phyloP scores from a whole-genome alignment of 2,113 vertebrate genomes.

The Alces alces region DNA sequence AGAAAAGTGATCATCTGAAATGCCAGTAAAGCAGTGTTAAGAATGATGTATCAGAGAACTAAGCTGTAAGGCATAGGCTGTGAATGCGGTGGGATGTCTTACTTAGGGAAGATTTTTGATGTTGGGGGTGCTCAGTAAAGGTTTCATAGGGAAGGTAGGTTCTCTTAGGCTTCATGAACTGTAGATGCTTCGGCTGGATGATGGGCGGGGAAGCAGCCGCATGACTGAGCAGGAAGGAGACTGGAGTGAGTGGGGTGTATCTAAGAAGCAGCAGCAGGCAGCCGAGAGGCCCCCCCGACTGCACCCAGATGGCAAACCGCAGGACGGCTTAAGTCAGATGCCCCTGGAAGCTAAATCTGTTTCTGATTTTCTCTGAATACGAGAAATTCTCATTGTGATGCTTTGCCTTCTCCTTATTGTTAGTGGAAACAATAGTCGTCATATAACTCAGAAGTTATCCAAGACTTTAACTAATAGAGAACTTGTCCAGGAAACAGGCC shows the following conservation, averaged over 20 bases:
- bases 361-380: neutral
- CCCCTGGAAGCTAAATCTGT: neutral
- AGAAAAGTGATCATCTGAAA: neutral
- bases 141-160: neutral
- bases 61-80: no score
- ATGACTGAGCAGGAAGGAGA: neutral
- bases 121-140: neutral
- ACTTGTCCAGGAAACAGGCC: neutral
- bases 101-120: neutral
- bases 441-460: neutral
- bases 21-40: neutral
- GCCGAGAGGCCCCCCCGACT: neutral
- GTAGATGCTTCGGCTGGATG: neutral
- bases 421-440: neutral
- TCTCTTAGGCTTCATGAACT: neutral
- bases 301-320: neutral
- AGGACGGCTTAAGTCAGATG: neutral
- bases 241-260: neutral
- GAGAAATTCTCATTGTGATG: neutral
- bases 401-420: neutral
- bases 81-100: neutral
- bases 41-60: neutral
- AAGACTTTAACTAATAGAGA: neutral
- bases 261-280: neutral
- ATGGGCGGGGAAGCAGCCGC: neutral